These are phyloP conservation scores for Platycercus adscitus DNA, from an alignment of 2,113 vertebrate genomes.

Conservation along the genomic window DNA sequence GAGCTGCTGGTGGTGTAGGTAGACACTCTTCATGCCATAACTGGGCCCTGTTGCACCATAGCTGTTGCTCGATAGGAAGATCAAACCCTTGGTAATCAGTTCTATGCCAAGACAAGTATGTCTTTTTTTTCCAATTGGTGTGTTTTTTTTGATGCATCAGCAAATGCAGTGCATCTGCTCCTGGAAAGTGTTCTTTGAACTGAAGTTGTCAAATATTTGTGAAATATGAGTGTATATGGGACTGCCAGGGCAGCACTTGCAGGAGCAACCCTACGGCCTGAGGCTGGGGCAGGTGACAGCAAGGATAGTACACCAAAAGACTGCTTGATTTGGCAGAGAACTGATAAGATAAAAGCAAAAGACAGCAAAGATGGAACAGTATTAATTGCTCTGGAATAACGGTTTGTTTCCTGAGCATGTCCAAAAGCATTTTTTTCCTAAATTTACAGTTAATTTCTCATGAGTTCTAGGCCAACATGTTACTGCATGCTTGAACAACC, in stretches of 20 bases:
- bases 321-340: too few species aligned
- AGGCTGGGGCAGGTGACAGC: not conserved
- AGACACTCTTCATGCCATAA: fast-evolving
- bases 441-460: not conserved
- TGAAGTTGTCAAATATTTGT: not conserved
- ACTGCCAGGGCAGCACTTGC: too few species aligned
- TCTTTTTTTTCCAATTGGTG: too few species aligned
- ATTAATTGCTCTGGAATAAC: not conserved
- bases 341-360: not conserved
- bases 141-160: not conserved
- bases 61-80: not conserved
- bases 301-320: not conserved
- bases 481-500: not conserved
- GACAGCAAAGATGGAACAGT: not conserved
- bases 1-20: not conserved
- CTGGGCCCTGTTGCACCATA: not conserved
- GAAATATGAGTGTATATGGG: fast-evolving
- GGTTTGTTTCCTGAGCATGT: not conserved
- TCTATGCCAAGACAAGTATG: not conserved
- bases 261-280: not conserved
- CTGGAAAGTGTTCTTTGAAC: not conserved
- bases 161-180: not conserved
- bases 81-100: not conserved
- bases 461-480: not conserved
- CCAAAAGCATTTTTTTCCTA: not conserved